Evolutionary conservation across 2,797 vertebrate species (phyloP).

Genomic region (Fringilla coelebs): DNA sequence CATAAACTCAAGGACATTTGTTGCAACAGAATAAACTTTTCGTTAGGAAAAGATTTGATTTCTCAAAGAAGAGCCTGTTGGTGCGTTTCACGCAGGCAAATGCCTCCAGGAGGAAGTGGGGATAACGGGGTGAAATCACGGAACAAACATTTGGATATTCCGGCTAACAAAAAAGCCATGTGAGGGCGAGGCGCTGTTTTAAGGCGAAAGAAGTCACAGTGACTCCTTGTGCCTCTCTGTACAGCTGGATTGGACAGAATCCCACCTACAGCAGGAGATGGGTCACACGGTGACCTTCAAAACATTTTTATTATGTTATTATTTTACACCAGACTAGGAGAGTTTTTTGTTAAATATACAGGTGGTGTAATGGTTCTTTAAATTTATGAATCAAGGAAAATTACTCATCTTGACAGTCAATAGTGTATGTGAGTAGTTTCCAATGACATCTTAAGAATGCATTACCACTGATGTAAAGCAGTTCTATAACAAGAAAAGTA

Average conservation of each 20-base stretch:
- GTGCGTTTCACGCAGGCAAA: not conserved
- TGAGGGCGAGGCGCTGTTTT: not conserved
- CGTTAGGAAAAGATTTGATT: not conserved
- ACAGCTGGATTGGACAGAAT: not conserved
- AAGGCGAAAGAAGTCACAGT: not conserved
- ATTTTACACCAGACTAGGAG: not conserved
- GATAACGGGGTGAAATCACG: not conserved
- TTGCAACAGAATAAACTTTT: not conserved
- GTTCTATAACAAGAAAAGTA: not conserved
- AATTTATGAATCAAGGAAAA: not conserved
- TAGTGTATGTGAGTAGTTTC: not conserved
- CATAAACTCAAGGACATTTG: not conserved
- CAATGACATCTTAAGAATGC: not conserved
- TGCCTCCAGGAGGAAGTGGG: not conserved
- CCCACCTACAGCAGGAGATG: not conserved
- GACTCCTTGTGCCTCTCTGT: not conserved
- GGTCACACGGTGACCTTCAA: not conserved
- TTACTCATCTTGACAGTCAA: not conserved
- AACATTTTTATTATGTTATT: not conserved
- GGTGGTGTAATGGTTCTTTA: not conserved
- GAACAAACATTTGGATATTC: not conserved
- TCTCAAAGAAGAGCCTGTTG: not conserved
- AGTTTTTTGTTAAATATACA: not conserved
- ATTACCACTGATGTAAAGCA: not conserved
- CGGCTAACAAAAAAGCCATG: not conserved